A percentile compares a stretch with the other conserved stretches of the same genome.
Evolutionary conservation across 2,888 invertebrate species (phyloP).

Genomic region (Lottia gigantea): DNA sequence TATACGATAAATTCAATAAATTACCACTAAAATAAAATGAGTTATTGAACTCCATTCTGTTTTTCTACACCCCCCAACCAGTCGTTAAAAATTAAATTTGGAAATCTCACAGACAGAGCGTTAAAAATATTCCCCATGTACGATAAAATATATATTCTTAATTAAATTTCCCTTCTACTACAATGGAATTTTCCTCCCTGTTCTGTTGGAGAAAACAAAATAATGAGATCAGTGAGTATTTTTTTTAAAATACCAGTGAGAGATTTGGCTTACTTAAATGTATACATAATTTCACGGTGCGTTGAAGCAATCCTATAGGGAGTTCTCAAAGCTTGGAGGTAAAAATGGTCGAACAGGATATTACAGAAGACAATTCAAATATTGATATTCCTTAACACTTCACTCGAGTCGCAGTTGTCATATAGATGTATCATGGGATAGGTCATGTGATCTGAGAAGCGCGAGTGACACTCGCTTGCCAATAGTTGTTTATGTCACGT

Average conservation of each 20-base stretch:
- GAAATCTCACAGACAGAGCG: no score
- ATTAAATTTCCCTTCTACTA: no score
- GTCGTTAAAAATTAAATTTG: no score
- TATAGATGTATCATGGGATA: background rate
- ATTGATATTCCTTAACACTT: conserved; percentile 3
- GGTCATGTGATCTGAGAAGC: background rate
- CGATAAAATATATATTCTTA: no score
- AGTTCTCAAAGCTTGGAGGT: background rate
- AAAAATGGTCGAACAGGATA: conserved; percentile 7
- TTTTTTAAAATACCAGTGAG: background rate
- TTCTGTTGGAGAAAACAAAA: background rate
- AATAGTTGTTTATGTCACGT: conserved; percentile 3
- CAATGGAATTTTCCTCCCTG: background rate
- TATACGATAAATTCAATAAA: no score
- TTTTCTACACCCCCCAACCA: no score
- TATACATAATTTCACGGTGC: conserved; percentile 3
- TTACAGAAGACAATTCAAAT: conserved; percentile 9
- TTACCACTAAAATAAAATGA: no score
- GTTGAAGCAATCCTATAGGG: background rate
- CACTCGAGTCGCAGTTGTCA: conserved; percentile 1
- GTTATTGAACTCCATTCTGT: no score
- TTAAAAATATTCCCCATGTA: no score
- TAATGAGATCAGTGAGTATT: background rate
- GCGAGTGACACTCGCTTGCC: background rate
- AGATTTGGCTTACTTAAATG: background rate